These are phyloP conservation scores for Andrena cerasifolii DNA, from an alignment of 1,140 invertebrate genomes.

Conservation along the genomic window DNA sequence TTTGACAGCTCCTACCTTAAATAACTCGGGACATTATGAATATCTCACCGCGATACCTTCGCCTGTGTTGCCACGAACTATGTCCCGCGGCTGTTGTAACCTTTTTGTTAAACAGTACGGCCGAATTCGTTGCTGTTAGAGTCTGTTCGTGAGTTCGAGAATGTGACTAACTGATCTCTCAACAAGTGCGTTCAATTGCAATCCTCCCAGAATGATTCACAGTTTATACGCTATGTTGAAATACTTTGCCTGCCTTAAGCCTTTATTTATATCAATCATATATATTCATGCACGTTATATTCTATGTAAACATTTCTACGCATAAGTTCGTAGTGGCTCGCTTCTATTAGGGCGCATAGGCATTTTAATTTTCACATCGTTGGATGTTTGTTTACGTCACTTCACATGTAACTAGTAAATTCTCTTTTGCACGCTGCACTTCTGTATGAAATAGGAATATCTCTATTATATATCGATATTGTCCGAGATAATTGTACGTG, in stretches of 20 bases:
- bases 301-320: constrained; percentile 10
- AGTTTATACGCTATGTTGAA: not conserved
- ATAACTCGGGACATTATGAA: constrained; percentile 45
- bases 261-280: not conserved
- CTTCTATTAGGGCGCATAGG: not conserved
- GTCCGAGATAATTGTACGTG: not conserved
- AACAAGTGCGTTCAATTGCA: constrained; percentile 52
- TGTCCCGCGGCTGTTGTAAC: constrained; percentile 17
- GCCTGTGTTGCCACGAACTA: constrained; percentile 21
- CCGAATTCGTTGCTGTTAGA: constrained; percentile 11
- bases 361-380: constrained; percentile 3
- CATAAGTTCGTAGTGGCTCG: constrained; percentile 9
- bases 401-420: not conserved
- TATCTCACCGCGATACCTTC: not conserved
- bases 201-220: constrained; percentile 30
- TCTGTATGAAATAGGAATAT: constrained; percentile 9
- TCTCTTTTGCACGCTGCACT: not conserved
- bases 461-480: not conserved
- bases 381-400: constrained; percentile 15
- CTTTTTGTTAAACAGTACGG: constrained; percentile 23
- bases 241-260: not conserved
- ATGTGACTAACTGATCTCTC: constrained; percentile 44
- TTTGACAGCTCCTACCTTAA: constrained; percentile 62
- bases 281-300: constrained; percentile 9
- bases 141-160: constrained; percentile 16